Evolutionary conservation across 2,888 invertebrate species (phyloP).

Genomic region (Cheilosia impressa): DNA sequence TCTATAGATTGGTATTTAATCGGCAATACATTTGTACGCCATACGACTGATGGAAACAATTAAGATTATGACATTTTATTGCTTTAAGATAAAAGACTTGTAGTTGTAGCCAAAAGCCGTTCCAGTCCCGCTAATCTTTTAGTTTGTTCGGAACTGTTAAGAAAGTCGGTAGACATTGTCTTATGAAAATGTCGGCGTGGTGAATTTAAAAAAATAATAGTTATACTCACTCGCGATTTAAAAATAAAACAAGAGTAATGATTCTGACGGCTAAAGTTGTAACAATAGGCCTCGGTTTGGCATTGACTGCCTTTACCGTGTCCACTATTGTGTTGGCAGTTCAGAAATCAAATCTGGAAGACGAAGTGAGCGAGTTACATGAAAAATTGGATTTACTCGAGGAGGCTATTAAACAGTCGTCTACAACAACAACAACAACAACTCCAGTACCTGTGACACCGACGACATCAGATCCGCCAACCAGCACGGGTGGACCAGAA

Average conservation of each 20-base stretch:
- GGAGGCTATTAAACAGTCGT: slow-evolving; percentile 71
- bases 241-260: slow-evolving; percentile 75
- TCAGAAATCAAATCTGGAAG: slow-evolving; percentile 80
- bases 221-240: neutral
- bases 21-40: too few species aligned
- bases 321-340: slow-evolving; percentile 85
- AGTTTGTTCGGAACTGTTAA: neutral
- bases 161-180: neutral
- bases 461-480: too few species aligned
- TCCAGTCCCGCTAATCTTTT: neutral
- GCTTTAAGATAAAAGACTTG: neutral
- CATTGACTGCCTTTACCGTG: slow-evolving; percentile 83
- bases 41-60: too few species aligned
- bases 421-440: slow-evolving; percentile 72
- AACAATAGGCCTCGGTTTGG: slow-evolving; percentile 79
- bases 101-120: neutral
- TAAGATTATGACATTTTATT: neutral
- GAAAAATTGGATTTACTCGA: slow-evolving; percentile 79
- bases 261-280: slow-evolving; percentile 80
- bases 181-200: neutral
- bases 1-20: too few species aligned
- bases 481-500: too few species aligned
- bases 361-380: slow-evolving; percentile 78
- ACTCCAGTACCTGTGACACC: neutral
- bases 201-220: neutral